Conservation (phyloP, 2,797 vertebrate genomes). For the Crocodylus rhombifer region DNA sequence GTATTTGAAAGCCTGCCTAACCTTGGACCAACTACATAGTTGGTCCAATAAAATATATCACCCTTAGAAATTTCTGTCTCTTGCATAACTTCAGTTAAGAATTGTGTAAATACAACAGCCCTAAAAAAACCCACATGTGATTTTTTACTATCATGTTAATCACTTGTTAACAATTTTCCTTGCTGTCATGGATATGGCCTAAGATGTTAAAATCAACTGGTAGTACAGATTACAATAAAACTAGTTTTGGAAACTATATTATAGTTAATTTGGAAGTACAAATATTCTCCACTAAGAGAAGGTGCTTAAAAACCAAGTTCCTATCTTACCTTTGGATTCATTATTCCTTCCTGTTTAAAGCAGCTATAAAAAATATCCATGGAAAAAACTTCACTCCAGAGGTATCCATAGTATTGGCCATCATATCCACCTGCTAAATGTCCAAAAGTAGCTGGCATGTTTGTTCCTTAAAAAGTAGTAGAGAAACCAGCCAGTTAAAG, state of each 20-base stretch:
- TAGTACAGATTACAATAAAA: not conserved
- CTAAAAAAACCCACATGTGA: not conserved
- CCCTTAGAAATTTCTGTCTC: no score
- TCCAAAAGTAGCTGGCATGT: constrained; percentile 94
- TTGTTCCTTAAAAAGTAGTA: constrained; percentile 87
- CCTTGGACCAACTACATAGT: no score
- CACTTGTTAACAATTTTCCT: not conserved
- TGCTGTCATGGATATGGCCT: not conserved
- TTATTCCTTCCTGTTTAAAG: constrained; percentile 93
- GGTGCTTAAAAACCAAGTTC: not conserved
- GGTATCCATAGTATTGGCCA: constrained; percentile 95
- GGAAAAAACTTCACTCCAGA: constrained; percentile 97
- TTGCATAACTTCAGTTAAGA: not conserved
- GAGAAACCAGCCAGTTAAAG: not conserved
- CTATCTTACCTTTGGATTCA: constrained; percentile 90
- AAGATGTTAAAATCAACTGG: not conserved
- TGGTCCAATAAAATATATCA: no score
- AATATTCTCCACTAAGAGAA: not conserved
- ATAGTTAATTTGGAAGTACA: not conserved
- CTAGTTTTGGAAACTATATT: not conserved
- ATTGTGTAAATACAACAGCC: not conserved
- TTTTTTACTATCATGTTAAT: not conserved
- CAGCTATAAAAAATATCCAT: constrained; percentile 94
- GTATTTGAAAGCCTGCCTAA: no score
- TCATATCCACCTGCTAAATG: constrained; percentile 94